Evolutionary conservation across 2,888 invertebrate genomes (phyloP), one percentile per base, ranked within the genome.

Genomic region (Auanema freiburgensis): DNA sequence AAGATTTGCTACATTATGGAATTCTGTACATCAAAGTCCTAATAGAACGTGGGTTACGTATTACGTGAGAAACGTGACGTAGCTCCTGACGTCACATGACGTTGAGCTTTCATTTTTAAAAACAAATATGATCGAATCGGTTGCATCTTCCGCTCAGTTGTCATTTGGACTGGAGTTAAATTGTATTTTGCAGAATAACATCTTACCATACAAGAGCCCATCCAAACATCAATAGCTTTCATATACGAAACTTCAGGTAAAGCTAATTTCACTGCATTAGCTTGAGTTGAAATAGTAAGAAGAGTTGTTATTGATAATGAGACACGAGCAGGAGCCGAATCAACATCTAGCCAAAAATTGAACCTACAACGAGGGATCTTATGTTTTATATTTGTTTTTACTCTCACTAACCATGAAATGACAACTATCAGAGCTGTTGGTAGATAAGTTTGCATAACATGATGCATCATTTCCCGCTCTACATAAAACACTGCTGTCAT

Each of bases 381-480:
- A n/a, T n/a, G n/a, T n/a, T n/a, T n/a, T n/a, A n/a, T n/a, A n/a
- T n/a, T n/a, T n/a, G n/a, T n/a, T n/a, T 63, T 42, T 44, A 21
- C 23, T 16, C 12, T 21, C 23, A 12, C 51, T 50, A 23, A 87
- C 88, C 88, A 88, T 3, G 87, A 87, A 58, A 88, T 87, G 63
- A 87, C 87, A 33, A 88, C 88, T 66, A 88, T 87, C 52, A 88
- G 79, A 40, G 87, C 87, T 11, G 87, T 87, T 0, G 88, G 88
- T 43, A 88, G 81, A 79, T 88, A 88, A 64, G 87, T 87, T 79
- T 88, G 88, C 41, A 88, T 87, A 68, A 88, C 79, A 74, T 88
- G 87, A 76, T 87, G 87, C 64, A 87, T 87, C 55, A 87, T 85
- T 49, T 86, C 85, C 5, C 87, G 84, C 56, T 85, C 84, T 67